Conservation (phyloP, 1,140 invertebrate genomes). For the Pseudachorutes palmiensis region DNA sequence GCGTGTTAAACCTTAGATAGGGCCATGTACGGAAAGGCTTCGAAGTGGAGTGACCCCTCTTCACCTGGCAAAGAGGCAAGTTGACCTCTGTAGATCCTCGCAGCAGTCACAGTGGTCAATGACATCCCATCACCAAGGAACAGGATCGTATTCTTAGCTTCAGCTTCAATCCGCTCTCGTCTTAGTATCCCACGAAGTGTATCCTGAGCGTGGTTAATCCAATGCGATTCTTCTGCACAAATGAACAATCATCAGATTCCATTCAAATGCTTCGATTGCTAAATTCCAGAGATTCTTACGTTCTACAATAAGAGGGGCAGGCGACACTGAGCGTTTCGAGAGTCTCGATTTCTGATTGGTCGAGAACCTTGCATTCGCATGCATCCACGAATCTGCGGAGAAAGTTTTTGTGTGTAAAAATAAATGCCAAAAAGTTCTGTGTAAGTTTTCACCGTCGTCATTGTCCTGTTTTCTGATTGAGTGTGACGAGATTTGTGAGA, state of each 20-base stretch:
- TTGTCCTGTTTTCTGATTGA: too few relatives aligned
- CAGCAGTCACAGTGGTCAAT: conserved; percentile 46
- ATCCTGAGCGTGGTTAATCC: neutral
- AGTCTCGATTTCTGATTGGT: neutral
- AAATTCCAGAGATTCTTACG: neutral
- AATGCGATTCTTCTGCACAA: neutral
- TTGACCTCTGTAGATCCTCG: conserved; percentile 49
- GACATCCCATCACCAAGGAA: conserved; percentile 72
- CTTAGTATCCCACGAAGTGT: neutral
- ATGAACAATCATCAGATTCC: neutral
- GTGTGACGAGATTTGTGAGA: too few relatives aligned
- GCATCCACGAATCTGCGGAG: neutral
- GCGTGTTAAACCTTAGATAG: conserved; percentile 49
- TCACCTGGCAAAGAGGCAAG: conserved; percentile 46
- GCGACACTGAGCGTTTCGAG: neutral
- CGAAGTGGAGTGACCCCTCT: conserved; percentile 60
- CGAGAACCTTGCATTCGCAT: neutral
- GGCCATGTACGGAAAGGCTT: conserved; percentile 64
- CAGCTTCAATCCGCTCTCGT: neutral
- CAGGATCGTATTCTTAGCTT: conserved; percentile 62
- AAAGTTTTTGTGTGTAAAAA: too few relatives aligned
- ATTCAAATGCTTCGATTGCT: neutral
- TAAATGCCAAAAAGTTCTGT: too few relatives aligned
- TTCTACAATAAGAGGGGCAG: too few relatives aligned
- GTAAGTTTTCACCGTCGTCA: too few relatives aligned